phyloP scores from a whole-genome alignment of 2,113 vertebrate genomes.

The Trichomycterus rosablanca region DNA sequence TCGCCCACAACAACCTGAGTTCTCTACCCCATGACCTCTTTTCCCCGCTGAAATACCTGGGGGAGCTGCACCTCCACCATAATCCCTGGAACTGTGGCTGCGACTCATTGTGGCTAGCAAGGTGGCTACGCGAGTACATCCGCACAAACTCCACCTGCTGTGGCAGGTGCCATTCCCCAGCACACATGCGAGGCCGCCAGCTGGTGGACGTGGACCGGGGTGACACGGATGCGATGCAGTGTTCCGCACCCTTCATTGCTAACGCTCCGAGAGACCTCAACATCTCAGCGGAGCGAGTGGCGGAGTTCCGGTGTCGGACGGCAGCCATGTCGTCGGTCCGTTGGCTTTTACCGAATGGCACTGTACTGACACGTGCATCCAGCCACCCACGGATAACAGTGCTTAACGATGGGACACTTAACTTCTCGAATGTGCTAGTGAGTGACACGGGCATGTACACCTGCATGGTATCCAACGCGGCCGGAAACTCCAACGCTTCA shows the following conservation, averaged over 20 bases:
- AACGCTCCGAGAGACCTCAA: slow-evolving; percentile 91
- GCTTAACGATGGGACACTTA: slow-evolving; percentile 90
- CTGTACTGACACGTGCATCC: slow-evolving; percentile 90
- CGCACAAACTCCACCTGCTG: slow-evolving; percentile 97
- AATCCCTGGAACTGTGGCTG: slow-evolving; percentile 98
- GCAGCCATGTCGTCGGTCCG: slow-evolving; percentile 89
- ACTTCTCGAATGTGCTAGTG: slow-evolving; percentile 89
- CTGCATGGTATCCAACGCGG: slow-evolving; percentile 97
- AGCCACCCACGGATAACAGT: slow-evolving; percentile 83
- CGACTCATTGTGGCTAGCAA: slow-evolving; percentile 91
- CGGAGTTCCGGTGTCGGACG: slow-evolving; percentile 87
- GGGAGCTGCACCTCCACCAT: slow-evolving; percentile 95
- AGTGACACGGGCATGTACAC: slow-evolving; percentile 90
- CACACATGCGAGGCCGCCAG: slow-evolving; percentile 86
- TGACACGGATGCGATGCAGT: slow-evolving; percentile 84
- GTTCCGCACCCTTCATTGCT: slow-evolving; percentile 91
- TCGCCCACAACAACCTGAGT: slow-evolving; percentile 96
- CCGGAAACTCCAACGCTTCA: slow-evolving; percentile 93
- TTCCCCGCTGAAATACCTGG: slow-evolving; percentile 84
- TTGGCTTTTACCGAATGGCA: slow-evolving; percentile 91
- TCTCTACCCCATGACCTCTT: slow-evolving; percentile 94
- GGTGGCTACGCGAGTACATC: slow-evolving; percentile 91
- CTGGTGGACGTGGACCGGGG: slow-evolving; percentile 89
- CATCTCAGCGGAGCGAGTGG: slow-evolving; percentile 89
- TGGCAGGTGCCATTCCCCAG: slow-evolving; percentile 87